Conservation (phyloP, 2,113 vertebrate genomes). For the Colius striatus region DNA sequence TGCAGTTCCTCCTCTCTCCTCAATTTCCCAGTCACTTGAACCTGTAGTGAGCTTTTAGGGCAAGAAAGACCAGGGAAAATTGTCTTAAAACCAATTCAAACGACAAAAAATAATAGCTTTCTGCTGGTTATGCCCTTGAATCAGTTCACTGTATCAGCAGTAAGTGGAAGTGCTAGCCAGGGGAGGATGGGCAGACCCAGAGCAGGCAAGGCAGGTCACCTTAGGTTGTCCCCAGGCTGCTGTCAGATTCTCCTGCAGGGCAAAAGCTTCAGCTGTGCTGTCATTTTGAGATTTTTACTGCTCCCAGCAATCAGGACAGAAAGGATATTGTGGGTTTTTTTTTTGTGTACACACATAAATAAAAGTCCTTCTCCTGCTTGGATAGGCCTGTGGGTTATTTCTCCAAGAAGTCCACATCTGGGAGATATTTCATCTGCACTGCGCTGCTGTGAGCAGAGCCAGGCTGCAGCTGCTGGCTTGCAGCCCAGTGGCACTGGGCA, state of each 20-base stretch:
- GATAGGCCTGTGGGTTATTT: not conserved
- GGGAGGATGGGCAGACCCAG: not conserved
- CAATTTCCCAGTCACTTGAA: not conserved
- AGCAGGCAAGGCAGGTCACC: not conserved
- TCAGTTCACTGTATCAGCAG: not conserved
- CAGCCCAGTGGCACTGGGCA: not conserved
- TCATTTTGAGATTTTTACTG: not conserved
- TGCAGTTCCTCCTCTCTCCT: not conserved
- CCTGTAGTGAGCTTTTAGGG: rapidly evolving
- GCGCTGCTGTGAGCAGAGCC: not conserved
- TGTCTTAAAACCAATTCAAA: not conserved
- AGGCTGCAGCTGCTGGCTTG: not conserved
- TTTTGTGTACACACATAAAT: not conserved
- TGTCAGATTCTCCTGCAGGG: not conserved
- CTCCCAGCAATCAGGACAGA: not conserved
- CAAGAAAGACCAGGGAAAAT: not conserved
- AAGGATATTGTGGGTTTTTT: not conserved
- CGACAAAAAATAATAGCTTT: not conserved
- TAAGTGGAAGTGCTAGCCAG: not conserved
- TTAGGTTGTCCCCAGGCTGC: not conserved
- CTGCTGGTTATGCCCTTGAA: not conserved
- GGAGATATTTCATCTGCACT: not conserved
- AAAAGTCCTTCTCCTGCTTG: not conserved
- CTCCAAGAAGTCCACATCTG: not conserved
- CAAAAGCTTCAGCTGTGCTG: not conserved